These are phyloP conservation scores for Oligia strigilis DNA, from an alignment of 2,888 invertebrate genomes.

Conservation along the genomic window DNA sequence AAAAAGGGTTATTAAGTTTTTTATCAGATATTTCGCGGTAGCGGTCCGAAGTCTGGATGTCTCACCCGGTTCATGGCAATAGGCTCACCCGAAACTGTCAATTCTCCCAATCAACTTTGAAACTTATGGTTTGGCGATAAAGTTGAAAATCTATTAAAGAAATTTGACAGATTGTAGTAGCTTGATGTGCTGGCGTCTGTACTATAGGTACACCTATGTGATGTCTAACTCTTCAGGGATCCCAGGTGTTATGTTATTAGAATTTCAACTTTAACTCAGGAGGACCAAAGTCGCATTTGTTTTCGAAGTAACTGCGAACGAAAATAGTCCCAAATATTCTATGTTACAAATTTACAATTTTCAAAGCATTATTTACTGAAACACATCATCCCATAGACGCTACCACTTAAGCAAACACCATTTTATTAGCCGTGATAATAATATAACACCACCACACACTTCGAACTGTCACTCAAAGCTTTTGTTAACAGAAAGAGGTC, in stretches of 20 bases:
- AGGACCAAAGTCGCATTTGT: not conserved
- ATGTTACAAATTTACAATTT: not conserved
- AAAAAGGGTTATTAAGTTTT: not conserved
- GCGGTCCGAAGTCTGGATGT: not conserved
- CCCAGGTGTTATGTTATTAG: not conserved
- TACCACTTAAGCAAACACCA: slow-evolving; percentile 76
- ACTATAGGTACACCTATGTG: too few relatives aligned
- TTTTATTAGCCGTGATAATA: slow-evolving; percentile 79
- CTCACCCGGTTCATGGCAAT: not conserved
- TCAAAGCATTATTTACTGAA: slow-evolving; percentile 18
- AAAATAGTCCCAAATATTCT: slow-evolving; percentile 14
- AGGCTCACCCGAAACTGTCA: too few relatives aligned
- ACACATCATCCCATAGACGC: slow-evolving; percentile 27
- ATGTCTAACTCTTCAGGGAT: not conserved
- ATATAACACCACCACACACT: slow-evolving; percentile 64
- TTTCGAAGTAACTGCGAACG: not conserved
- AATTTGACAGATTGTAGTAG: too few relatives aligned
- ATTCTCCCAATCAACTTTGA: too few relatives aligned
- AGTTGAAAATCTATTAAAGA: too few relatives aligned
- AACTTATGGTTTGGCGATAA: too few relatives aligned
- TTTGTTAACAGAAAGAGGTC: slow-evolving; percentile 54
- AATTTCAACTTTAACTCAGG: not conserved
- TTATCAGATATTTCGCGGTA: not conserved
- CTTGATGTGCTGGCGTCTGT: too few relatives aligned
- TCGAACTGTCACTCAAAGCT: slow-evolving; percentile 51